Conservation (phyloP, 2,113 vertebrate genomes). For the Motacilla alba region DNA sequence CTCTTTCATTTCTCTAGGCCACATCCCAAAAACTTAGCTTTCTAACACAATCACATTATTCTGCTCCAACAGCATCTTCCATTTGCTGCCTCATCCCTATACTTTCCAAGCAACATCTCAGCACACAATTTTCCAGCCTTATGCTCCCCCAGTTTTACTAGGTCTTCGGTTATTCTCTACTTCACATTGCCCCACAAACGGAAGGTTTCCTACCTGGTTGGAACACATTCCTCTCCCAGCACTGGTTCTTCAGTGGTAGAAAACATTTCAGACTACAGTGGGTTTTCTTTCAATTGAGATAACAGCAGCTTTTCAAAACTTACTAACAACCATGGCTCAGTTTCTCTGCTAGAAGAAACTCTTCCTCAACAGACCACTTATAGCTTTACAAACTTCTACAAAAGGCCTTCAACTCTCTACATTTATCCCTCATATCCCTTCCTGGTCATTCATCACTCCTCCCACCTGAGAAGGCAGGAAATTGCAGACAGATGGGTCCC, state of each 20-base stretch:
- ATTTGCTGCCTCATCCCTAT: background rate
- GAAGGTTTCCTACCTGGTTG: background rate
- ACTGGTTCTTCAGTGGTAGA: background rate
- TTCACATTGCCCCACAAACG: background rate
- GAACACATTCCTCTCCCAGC: background rate
- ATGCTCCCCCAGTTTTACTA: background rate
- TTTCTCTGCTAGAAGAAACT: background rate
- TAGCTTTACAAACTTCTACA: accelerated
- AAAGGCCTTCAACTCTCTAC: accelerated
- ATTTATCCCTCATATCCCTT: background rate
- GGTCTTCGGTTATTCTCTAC: background rate
- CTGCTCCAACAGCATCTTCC: background rate
- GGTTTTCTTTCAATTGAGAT: background rate
- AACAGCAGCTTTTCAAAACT: background rate
- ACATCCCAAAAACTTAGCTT: background rate
- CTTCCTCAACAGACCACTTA: background rate
- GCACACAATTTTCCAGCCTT: background rate
- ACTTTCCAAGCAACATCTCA: background rate
- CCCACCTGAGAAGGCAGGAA: background rate
- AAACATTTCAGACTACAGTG: background rate
- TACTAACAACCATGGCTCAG: background rate
- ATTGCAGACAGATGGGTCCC: background rate
- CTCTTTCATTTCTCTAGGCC: background rate
- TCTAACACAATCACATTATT: background rate
- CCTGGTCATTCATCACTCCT: background rate